Base-by-base conservation (phyloP, 2,113 vertebrate species). In the Daubentonia madagascariensis region DNA sequence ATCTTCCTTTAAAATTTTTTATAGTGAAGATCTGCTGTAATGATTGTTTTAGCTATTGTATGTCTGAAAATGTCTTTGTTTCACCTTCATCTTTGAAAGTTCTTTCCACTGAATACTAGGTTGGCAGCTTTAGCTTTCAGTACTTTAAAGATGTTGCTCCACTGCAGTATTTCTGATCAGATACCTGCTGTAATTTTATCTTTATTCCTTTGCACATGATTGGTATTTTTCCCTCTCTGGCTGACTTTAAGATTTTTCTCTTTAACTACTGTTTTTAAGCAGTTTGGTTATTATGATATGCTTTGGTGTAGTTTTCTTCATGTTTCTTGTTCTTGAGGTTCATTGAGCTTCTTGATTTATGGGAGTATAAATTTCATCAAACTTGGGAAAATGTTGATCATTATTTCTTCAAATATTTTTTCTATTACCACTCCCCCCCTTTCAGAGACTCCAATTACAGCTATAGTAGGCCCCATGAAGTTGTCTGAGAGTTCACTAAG, bases 201-300 rank as follows among this genome's bases (percentile, higher is more conserved):
- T 65, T 73, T 73, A 43, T 67, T 89, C 12, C 48, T 94, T 20
- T 81, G 14, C 61, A 13, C 13, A 2, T 45, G 35, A 59, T 57
- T 85, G 63, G 16, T 85, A 48, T 61, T 91, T 80, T 68, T 23
- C 48, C 68, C 63, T 28, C 6, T 80, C 78, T 65, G 13, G 32
- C 25, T 70, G 57, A 54, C 88, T 91, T 89, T 85, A 94, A 81
- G 67, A 63, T 81, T 83, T 93, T 89, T 85, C 25, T 96, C 18
- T 81, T 81, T 91, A 72, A 37, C 81, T 59, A n/a, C 25, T 80
- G 57, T 12, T 92, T 94, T 65, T 89, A 81, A 87, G 32, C 54
- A 76, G n/a, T 92, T 83, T 89, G 43, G 76, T 96, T 78, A 45
- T 96, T 78, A 45, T 57, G 8, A 43, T 54, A 65, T 73, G 13